Evolutionary conservation across 2,888 invertebrate genomes (phyloP).

Genomic region (Ormyrus nitidulus): DNA sequence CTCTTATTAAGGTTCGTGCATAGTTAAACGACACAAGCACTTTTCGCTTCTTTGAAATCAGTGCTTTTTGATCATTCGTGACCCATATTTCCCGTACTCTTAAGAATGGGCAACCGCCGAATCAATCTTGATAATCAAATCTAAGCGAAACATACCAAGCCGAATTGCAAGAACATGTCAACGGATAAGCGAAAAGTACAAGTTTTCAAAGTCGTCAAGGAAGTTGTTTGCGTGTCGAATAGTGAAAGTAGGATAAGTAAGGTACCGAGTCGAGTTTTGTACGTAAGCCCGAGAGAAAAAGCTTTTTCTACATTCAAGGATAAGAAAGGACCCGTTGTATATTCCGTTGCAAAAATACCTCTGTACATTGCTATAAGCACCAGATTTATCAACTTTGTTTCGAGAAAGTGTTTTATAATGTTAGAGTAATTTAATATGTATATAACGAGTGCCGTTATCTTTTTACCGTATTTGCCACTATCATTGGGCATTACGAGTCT

Average conservation of each 20-base stretch:
- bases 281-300: slow-evolving; percentile 58
- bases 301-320: slow-evolving; percentile 57
- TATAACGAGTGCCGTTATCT: slow-evolving; percentile 50
- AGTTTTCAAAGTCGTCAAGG: slow-evolving; percentile 25
- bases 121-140: not conserved
- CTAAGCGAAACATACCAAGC: too few relatives aligned
- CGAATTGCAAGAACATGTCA: not conserved
- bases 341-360: slow-evolving; percentile 62
- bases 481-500: not conserved
- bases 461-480: slow-evolving; percentile 34
- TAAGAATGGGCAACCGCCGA: not conserved
- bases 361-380: slow-evolving; percentile 59
- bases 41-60: slow-evolving; percentile 30
- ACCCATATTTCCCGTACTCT: not conserved
- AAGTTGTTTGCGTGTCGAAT: slow-evolving; percentile 59
- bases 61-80: slow-evolving; percentile 24
- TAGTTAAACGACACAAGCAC: slow-evolving; percentile 57
- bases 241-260: slow-evolving; percentile 48
- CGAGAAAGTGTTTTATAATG: slow-evolving; percentile 39
- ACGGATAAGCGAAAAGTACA: slow-evolving; percentile 32
- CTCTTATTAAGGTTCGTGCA: slow-evolving; percentile 65
- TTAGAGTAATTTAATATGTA: slow-evolving; percentile 50
- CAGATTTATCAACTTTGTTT: slow-evolving; percentile 42
- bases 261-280: slow-evolving; percentile 57
- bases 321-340: slow-evolving; percentile 60